Evolutionary conservation across 1,140 invertebrate species (phyloP).

Genomic region (Ostrea edulis): DNA sequence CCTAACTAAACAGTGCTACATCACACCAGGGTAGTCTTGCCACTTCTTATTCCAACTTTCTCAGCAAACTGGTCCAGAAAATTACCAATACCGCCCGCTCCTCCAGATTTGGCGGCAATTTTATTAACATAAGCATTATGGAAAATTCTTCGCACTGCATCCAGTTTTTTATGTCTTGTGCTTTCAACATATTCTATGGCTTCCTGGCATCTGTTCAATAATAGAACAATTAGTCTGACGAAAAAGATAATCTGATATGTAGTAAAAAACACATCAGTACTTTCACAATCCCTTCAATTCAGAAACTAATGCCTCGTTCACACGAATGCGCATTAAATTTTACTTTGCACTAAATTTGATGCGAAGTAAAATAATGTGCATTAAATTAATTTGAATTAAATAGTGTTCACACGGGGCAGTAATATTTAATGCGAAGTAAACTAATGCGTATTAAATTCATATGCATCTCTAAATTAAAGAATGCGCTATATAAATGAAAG

Average conservation of each 20-base stretch:
- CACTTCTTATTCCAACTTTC: conserved; percentile 80
- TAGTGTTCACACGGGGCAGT: too few relatives aligned
- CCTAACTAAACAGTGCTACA: background rate
- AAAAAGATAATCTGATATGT: too few relatives aligned
- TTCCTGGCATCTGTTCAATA: conserved; percentile 63
- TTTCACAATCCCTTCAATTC: background rate
- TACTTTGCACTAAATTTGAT: too few relatives aligned
- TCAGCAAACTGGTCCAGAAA: conserved; percentile 83
- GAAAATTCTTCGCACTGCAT: conserved; percentile 82
- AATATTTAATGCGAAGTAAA: too few relatives aligned
- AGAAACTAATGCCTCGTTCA: too few relatives aligned
- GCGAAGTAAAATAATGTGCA: too few relatives aligned
- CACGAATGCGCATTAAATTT: too few relatives aligned
- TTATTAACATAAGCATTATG: conserved; percentile 81
- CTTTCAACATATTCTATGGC: conserved; percentile 63
- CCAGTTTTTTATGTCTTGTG: conserved; percentile 82
- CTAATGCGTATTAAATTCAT: too few relatives aligned
- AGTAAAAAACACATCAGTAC: too few relatives aligned
- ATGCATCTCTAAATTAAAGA: too few relatives aligned
- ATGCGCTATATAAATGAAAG: too few relatives aligned
- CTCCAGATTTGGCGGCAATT: conserved; percentile 81
- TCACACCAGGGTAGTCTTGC: conserved; percentile 28
- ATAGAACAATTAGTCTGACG: background rate
- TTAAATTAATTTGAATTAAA: too few relatives aligned
- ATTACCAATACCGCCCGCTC: conserved; percentile 77